A percentile compares a stretch with the other conserved stretches of the same genome.
Conservation (phyloP, 2,888 invertebrate genomes). For the Rhodophaea formosa region DNA sequence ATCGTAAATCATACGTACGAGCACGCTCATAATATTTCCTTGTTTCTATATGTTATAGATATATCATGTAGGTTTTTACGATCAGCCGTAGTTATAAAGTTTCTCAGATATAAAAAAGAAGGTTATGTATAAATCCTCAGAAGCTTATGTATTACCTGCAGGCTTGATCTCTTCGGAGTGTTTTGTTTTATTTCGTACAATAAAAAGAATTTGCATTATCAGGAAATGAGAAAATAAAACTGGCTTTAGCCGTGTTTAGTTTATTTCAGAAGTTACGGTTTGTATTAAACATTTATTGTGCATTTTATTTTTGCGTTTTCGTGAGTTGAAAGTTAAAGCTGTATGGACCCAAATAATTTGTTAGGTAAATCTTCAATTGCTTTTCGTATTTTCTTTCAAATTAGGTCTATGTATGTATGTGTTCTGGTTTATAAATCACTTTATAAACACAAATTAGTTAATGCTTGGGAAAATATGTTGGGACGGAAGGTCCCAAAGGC, state of each 20-base stretch:
- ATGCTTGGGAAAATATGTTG: constrained; percentile 9
- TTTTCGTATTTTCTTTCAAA: neutral
- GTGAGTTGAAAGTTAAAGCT: too few relatives aligned
- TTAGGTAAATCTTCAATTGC: too few relatives aligned
- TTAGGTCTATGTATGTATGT: neutral
- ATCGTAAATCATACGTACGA: too few relatives aligned
- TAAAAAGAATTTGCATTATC: constrained; percentile 12
- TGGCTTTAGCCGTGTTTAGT: neutral
- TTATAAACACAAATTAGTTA: constrained; percentile 13
- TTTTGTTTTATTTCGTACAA: constrained; percentile 12
- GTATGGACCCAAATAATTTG: neutral
- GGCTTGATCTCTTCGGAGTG: neutral
- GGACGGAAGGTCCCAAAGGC: neutral
- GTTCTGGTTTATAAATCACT: constrained; percentile 17
- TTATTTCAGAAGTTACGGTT: neutral
- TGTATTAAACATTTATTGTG: neutral
- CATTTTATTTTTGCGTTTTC: too few relatives aligned
- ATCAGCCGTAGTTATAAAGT: constrained; percentile 24
- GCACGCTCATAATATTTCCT: too few relatives aligned
- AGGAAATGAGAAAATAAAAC: neutral
- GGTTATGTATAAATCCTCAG: constrained; percentile 11
- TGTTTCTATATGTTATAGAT: too few relatives aligned
- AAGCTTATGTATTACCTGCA: neutral
- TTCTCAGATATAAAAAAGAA: constrained; percentile 19
- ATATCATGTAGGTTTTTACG: constrained; percentile 23